Conservation (phyloP, 2,888 invertebrate species). For the Gastrophysa polygoni region DNA sequence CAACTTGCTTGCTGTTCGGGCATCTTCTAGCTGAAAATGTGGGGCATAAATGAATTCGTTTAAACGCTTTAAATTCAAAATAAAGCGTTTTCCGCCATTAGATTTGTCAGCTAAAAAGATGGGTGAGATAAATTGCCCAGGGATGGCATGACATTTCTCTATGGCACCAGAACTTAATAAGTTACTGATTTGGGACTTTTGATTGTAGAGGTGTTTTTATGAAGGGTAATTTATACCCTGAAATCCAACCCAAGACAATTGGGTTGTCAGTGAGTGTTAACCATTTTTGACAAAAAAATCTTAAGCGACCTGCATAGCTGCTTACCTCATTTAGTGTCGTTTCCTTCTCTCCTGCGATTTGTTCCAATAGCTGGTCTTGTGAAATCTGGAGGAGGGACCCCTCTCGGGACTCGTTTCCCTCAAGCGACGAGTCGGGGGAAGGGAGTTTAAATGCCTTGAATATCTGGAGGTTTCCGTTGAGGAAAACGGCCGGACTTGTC, state of each 20-base stretch:
- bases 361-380: neutral
- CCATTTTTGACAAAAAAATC: constrained; percentile 6
- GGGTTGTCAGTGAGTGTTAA: constrained; percentile 16
- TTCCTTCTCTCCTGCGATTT: neutral
- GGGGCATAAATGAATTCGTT: constrained; percentile 31
- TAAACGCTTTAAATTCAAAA: constrained; percentile 38
- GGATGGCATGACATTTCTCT: constrained; percentile 1
- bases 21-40: constrained; percentile 43
- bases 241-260: constrained; percentile 13
- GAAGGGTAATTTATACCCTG: constrained; percentile 18
- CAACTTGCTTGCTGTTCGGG: constrained; percentile 32
- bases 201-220: constrained; percentile 7
- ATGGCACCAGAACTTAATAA: constrained; percentile 9
- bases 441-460: too few species aligned
- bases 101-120: constrained; percentile 36
- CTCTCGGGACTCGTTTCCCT: neutral
- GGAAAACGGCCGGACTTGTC: too few species aligned
- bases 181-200: neutral
- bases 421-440: too few species aligned
- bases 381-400: neutral
- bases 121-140: constrained; percentile 34
- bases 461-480: too few species aligned
- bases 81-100: constrained; percentile 32
- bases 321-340: neutral
- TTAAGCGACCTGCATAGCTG: constrained; percentile 15